Evolutionary conservation across 2,113 vertebrate species (phyloP).

Genomic region (Toxotes chatareus): DNA sequence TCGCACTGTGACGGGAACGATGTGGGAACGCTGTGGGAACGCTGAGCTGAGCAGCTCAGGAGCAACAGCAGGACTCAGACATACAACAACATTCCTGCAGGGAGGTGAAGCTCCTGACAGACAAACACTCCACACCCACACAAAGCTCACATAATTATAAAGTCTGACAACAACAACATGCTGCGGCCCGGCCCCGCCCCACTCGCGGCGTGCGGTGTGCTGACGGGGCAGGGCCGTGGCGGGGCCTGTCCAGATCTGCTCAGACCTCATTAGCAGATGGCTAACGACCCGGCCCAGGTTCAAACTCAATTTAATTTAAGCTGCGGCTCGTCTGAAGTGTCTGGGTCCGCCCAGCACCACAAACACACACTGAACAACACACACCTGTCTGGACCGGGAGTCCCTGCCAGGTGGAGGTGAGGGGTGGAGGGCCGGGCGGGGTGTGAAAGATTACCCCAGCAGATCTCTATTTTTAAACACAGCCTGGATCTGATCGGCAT

Average conservation of each 20-base stretch:
- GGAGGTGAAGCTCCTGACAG: slow-evolving; percentile 37
- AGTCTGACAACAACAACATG: slow-evolving; percentile 32
- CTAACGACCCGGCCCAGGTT: slow-evolving; percentile 37
- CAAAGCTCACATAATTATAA: slow-evolving; percentile 51
- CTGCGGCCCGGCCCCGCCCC: background rate
- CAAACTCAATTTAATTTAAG: slow-evolving; percentile 66
- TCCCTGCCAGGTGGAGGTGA: background rate
- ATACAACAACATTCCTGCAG: slow-evolving; percentile 52
- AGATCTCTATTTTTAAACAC: background rate
- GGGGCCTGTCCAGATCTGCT: slow-evolving; percentile 54
- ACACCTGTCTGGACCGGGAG: slow-evolving; percentile 24
- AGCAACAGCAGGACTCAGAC: slow-evolving; percentile 22
- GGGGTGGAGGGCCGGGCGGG: background rate
- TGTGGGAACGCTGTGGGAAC: background rate
- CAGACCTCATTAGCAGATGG: slow-evolving; percentile 47
- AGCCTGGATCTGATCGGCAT: background rate
- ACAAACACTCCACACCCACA: slow-evolving; percentile 49
- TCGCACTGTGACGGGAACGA: background rate
- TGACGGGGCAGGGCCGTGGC: background rate
- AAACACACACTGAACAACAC: slow-evolving; percentile 12
- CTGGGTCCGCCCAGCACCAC: slow-evolving; percentile 51
- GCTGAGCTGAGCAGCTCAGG: background rate
- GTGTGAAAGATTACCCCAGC: background rate
- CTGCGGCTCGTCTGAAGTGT: slow-evolving; percentile 54
- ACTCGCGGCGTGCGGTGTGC: accelerated